Evolutionary conservation across 2,113 vertebrate genomes (phyloP), one percentile per base, ranked within the genome.

Genomic region (Gobiocypris rarus): DNA sequence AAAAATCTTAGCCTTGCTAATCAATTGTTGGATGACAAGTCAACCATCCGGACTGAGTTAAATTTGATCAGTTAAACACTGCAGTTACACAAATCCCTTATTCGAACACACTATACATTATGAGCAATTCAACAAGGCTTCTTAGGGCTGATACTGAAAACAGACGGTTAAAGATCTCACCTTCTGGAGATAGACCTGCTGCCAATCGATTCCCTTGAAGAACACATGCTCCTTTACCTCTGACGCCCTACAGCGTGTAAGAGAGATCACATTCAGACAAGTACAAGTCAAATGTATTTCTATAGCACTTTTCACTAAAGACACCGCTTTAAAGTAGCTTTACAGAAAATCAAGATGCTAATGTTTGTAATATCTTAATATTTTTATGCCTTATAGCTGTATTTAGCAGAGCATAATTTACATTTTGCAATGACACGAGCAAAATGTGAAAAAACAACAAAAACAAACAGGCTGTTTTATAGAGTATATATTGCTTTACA

Each of bases 121-220:
- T 50, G 13, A 74, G 14, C 5, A 28, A 48, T 19, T 54, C 9
- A 22, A 34, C 8, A 56, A 9, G 19, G 9, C 1, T n/a, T n/a
- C 69, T 3, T 19, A 11, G 56, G 65, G 34, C 34, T 9, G 24
- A 52, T 52, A 31, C 34, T 0, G 3, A 59, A 41, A 58, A 78
- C 4, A 76, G 3, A 59, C 34, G 1, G 9, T 9, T 0, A 22
- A 43, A 65, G 14, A 5, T 71, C 81, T 93, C 92, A 99, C 98
- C 97, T 99, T 99, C 85, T 98, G 97, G 45, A 99, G 93, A 91
- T 97, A 98, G 43, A 99, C 97, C 48, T 99, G 96, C 89, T 99
- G 97, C 98, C 98, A 99, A 89, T 99, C 97, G 0, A 99, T 93
- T 84, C 97, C 98, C 93, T 95, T 97, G 94, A 98, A 99, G 88